Evolutionary conservation across 2,113 vertebrate species (phyloP), one percentile per base, ranked within the genome.

Genomic region (Ondatra zibethicus): DNA sequence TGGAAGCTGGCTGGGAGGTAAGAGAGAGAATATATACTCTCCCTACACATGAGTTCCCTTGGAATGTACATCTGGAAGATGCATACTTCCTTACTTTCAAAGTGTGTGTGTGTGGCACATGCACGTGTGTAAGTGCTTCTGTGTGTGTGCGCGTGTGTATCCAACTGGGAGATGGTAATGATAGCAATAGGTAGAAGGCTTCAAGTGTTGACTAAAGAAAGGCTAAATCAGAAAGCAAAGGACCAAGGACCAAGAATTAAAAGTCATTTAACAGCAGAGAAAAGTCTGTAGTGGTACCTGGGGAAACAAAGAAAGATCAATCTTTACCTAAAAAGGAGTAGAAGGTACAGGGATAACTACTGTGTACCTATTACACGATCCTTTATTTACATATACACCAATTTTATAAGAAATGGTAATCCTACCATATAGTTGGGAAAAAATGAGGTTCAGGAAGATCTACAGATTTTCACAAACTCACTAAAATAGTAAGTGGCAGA

Each of bases 381-480:
- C 19, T 50, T 61, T 93, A 23, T 96, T 89, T 76, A 84, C 6
- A 66, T 1, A n/a, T 84, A 70, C 5, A 82, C 25, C 0, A 66
- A n/a, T 92, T 88, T 12, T 78, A 1, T 78, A 97, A 75, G 14
- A 78, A 68, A 88, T 21, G 68, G 66, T 96, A 80, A 89, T 93
- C 33, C 0, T 7, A 88, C 14, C 88, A 33, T 75, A 66, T 55
- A 90, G 27, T 21, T 96, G 65, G 42, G 16, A 11, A 96, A 95
- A 95, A 96, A 10, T 90, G 81, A 87, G 61, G 23, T 16, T 85
- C 75, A 88, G 77, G 93, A 45, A 58, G 31, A 66, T 23, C 9
- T 80, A 92, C 87, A 45, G 16, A 95, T 88, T 88, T 95, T 29
- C 1, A 50, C 9, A 75, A 95, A 6, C 7, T 77, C 72, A 86